Conservation (phyloP, 2,113 vertebrate species). For the Picathartes gymnocephalus region DNA sequence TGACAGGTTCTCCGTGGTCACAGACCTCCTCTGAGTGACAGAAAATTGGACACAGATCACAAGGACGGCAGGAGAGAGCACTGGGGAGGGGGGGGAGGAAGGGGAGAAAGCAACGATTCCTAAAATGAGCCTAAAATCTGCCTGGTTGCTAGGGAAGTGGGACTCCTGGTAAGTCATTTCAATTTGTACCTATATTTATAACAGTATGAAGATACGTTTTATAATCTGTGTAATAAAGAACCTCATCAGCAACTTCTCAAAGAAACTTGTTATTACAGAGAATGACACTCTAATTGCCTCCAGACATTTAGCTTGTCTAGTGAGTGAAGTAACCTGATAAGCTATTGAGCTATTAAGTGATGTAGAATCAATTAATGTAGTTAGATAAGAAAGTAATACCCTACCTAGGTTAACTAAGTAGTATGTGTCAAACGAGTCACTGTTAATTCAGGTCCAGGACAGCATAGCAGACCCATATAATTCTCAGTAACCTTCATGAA, state of each 20-base stretch:
- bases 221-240: slow-evolving; percentile 70
- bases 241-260: slow-evolving; percentile 73
- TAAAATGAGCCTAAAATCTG: slow-evolving; percentile 7
- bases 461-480: neutral
- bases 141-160: slow-evolving; percentile 42
- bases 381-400: slow-evolving; percentile 71
- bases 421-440: slow-evolving; percentile 58
- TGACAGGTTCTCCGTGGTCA: neutral
- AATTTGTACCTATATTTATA: slow-evolving; percentile 62
- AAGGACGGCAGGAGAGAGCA: neutral
- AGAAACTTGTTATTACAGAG: slow-evolving; percentile 72
- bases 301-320: slow-evolving; percentile 68
- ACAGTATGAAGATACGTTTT: slow-evolving; percentile 52
- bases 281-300: slow-evolving; percentile 73
- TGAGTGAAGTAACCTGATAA: slow-evolving; percentile 70
- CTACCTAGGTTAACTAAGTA: slow-evolving; percentile 65
- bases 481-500: neutral
- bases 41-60: slow-evolving; percentile 38
- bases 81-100: neutral
- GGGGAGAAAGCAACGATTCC: neutral
- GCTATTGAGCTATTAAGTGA: slow-evolving; percentile 74
- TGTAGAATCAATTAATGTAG: slow-evolving; percentile 73
- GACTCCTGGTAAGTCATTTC: slow-evolving; percentile 57
- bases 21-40: slow-evolving; percentile 33
- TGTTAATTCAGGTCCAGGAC: slow-evolving; percentile 40